phyloP scores from a whole-genome alignment of 2,888 invertebrate species.

The Priocnemis perturbator region DNA sequence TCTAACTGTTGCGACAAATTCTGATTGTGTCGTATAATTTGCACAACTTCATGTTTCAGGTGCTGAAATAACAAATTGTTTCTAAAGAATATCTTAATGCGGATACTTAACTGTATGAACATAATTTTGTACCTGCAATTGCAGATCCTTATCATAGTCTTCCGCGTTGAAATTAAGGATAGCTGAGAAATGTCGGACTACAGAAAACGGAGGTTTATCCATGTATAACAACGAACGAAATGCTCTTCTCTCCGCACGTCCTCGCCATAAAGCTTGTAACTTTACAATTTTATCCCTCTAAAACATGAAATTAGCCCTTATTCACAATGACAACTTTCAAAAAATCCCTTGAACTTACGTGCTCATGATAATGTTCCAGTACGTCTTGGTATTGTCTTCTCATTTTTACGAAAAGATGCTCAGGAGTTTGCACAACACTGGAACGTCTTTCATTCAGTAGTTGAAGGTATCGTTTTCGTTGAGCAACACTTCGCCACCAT shows the following conservation, averaged over 20 bases:
- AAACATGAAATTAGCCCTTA: not conserved
- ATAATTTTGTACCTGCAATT: constrained; percentile 76
- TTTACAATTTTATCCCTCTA: constrained; percentile 79
- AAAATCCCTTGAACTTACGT: constrained; percentile 70
- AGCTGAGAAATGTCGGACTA: constrained; percentile 82
- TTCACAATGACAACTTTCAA: not conserved
- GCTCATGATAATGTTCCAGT: constrained; percentile 77
- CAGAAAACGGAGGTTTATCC: constrained; percentile 78
- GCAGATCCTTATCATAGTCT: constrained; percentile 84
- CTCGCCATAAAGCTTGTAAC: constrained; percentile 84
- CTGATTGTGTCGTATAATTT: constrained; percentile 84
- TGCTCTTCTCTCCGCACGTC: constrained; percentile 80
- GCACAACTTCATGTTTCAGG: constrained; percentile 83
- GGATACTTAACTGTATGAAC: not conserved
- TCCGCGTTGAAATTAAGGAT: constrained; percentile 83
- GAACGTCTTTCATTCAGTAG: constrained; percentile 59
- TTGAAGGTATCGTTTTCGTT: constrained; percentile 75
- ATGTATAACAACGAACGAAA: constrained; percentile 79
- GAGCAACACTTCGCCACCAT: constrained; percentile 79
- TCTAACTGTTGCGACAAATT: constrained; percentile 84
- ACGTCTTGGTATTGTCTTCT: constrained; percentile 68
- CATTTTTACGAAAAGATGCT: not conserved
- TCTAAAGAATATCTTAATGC: not conserved
- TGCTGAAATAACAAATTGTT: constrained; percentile 70
- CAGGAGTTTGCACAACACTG: too few relatives aligned